Evolutionary conservation across 2,888 invertebrate genomes (phyloP), one percentile per base, ranked within the genome.

Genomic region (Zygothrica quintamaculata): DNA sequence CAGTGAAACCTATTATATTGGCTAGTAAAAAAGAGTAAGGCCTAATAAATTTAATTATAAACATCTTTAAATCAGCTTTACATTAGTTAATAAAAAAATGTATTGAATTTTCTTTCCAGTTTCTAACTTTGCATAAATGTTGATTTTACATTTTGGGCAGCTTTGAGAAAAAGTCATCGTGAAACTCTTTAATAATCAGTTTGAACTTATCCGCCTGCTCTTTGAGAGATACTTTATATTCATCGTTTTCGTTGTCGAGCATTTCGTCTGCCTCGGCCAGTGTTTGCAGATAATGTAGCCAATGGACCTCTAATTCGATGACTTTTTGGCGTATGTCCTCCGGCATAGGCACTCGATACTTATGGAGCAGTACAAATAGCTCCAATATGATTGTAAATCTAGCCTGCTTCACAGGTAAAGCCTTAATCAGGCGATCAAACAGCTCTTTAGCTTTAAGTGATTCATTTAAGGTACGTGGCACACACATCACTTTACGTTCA

Each of bases 321-420:
- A 90, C 70, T 55, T 89, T 77, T 7, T 78, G 40, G 0, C 78
- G 79, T 1, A 84, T 80, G 1, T 71, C 56, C 1, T 80, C 67
- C 1, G 94, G 92, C 50, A 96, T 90, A 50, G 94, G 92, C 0
- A 96, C 94, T 71, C 95, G 94, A 88, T 96, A 96, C 88, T 96
- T 96, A 59, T 92, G 94, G 53, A 96, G 90, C 13, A 94, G 93
- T 26, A 91, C 91, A 92, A 96, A 95, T 88, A 96, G 93, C 51
- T 96, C 96, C 46, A 93, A 91, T 62, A 97, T 95, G 3, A 94
- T 93, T 0, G 94, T 94, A 89, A 98, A 97, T 65, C 94, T 93
- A 44, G 92, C 92, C 89, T 96, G 95, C 56, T 94, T 93, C 0
- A 86, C 73, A 0, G 92, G 89, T 48, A 94, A 91, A 85, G 97